phyloP scores from a whole-genome alignment of 2,888 invertebrate genomes.

The Protodeltote pygarga region DNA sequence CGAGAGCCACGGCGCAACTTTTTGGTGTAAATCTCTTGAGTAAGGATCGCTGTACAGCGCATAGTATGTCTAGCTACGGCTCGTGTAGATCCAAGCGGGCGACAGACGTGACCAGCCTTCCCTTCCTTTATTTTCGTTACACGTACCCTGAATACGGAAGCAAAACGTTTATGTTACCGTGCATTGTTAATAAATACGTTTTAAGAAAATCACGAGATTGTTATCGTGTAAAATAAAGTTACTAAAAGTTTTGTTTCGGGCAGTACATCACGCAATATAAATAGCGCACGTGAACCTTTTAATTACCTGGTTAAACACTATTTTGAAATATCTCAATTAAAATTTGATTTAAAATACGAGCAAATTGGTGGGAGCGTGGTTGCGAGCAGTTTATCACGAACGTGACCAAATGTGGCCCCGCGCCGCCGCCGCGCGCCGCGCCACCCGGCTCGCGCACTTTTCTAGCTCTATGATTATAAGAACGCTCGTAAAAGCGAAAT shows the following conservation, averaged over 20 bases:
- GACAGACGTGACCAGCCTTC: slow-evolving; percentile 47
- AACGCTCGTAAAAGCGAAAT: slow-evolving; percentile 25
- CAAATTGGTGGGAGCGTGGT: slow-evolving; percentile 30
- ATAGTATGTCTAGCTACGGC: slow-evolving; percentile 25
- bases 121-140: slow-evolving; percentile 33
- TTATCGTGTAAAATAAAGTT: slow-evolving; percentile 32
- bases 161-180: slow-evolving; percentile 33
- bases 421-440: neutral
- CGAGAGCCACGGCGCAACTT: slow-evolving; percentile 45
- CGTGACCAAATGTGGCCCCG: neutral
- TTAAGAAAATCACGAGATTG: slow-evolving; percentile 32
- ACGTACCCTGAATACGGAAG: slow-evolving; percentile 42
- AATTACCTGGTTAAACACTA: slow-evolving; percentile 28
- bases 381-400: slow-evolving; percentile 29
- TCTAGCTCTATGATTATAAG: slow-evolving; percentile 14
- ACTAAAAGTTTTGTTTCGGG: slow-evolving; percentile 14
- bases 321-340: slow-evolving; percentile 45
- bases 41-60: slow-evolving; percentile 40
- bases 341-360: slow-evolving; percentile 32
- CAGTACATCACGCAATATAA: slow-evolving; percentile 33
- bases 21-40: slow-evolving; percentile 57
- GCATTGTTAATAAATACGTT: slow-evolving; percentile 43
- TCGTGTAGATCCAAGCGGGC: slow-evolving; percentile 36
- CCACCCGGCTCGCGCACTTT: slow-evolving; percentile 3
- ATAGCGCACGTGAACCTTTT: slow-evolving; percentile 20